A percentile compares a stretch with the other conserved stretches of the same genome.
Evolutionary conservation across 2,888 invertebrate genomes (phyloP).

Genomic region (Onthophagus sagittarius): DNA sequence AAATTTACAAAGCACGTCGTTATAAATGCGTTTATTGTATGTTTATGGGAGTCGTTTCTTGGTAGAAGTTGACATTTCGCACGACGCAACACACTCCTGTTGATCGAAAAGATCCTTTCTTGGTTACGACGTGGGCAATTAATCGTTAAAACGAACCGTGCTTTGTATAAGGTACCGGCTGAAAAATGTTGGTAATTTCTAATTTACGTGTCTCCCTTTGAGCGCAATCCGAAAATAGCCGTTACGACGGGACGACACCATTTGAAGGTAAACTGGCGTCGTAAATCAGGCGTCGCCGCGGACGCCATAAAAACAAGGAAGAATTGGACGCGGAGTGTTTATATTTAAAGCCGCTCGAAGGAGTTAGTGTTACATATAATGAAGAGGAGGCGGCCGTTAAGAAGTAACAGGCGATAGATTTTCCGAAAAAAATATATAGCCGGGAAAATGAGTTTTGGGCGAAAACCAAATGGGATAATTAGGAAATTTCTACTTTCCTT

Average conservation of each 20-base stretch:
- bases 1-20: background rate
- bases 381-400: background rate
- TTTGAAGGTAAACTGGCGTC: background rate
- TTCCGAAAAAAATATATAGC: background rate
- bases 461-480: background rate
- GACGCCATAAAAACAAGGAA: background rate
- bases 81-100: background rate
- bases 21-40: background rate
- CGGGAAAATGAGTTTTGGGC: background rate
- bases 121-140: background rate
- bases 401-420: background rate
- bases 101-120: background rate
- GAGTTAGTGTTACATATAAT: background rate
- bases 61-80: background rate
- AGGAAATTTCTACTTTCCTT: background rate
- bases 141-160: background rate
- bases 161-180: background rate
- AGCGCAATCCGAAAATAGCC: background rate
- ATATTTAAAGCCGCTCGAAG: background rate
- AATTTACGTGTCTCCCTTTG: background rate
- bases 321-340: background rate
- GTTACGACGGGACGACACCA: background rate
- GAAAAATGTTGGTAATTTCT: background rate
- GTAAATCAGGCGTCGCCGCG: background rate
- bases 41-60: background rate